phyloP scores from a whole-genome alignment of 1,140 invertebrate species.

The Onthophagus taurus region DNA sequence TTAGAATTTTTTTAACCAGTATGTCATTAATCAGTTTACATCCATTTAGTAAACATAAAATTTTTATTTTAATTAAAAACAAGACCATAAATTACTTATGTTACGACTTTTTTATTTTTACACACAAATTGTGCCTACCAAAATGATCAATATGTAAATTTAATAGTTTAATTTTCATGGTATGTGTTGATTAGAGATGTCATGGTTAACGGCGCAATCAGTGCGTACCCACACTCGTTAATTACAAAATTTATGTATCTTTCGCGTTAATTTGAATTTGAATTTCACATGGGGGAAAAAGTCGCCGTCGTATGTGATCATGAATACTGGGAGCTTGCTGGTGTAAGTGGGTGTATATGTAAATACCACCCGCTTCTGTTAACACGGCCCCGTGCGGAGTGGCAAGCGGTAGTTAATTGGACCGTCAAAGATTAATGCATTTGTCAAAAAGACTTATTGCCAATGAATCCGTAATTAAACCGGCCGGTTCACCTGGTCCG shows the following conservation, averaged over 20 bases:
- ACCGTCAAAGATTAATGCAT: conserved; percentile 23
- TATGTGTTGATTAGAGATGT: too few relatives aligned
- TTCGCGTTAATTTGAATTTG: conserved; percentile 4
- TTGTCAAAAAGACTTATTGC: conserved; percentile 25
- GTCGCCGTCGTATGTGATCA: background rate
- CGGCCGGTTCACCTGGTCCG: conserved; percentile 5
- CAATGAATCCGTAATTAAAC: conserved; percentile 25
- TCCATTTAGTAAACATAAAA: too few relatives aligned
- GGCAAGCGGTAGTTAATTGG: conserved; percentile 20
- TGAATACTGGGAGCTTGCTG: too few relatives aligned
- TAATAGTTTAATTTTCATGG: too few relatives aligned
- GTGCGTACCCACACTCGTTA: background rate
- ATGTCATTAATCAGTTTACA: too few relatives aligned
- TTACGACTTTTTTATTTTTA: too few relatives aligned
- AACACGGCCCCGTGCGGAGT: conserved; percentile 4
- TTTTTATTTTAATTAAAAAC: too few relatives aligned
- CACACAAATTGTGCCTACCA: too few relatives aligned
- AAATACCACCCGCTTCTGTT: conserved; percentile 17
- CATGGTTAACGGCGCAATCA: too few relatives aligned
- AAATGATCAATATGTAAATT: too few relatives aligned
- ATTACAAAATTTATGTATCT: conserved; percentile 2
- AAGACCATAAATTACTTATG: too few relatives aligned
- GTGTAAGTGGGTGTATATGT: conserved; percentile 15
- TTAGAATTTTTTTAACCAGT: too few relatives aligned
- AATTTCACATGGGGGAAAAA: background rate